These are phyloP conservation scores for Crossaster papposus DNA, from an alignment of 53 echinoderm and acorn worm genomes.

Conservation along the genomic window DNA sequence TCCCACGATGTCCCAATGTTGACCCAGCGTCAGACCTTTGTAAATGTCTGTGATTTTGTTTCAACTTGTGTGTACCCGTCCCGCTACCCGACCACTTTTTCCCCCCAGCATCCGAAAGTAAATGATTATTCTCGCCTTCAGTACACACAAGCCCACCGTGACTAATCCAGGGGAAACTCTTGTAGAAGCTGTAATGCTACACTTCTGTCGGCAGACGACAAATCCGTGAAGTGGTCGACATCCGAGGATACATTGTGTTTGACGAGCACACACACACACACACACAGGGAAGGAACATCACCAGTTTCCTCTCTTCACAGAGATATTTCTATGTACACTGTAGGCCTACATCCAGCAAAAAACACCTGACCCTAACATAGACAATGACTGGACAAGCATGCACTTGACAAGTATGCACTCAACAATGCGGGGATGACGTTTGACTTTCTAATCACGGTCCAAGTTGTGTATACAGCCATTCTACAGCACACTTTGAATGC, in stretches of 20 bases:
- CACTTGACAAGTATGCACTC: background rate
- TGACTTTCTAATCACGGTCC: constrained; percentile 34
- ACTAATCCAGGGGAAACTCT: constrained; percentile 39
- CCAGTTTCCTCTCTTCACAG: constrained; percentile 5
- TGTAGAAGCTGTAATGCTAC: constrained; percentile 6
- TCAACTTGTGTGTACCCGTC: constrained; percentile 47
- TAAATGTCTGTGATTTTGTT: constrained; percentile 44
- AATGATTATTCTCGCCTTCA: constrained; percentile 42
- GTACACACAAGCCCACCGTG: constrained; percentile 38
- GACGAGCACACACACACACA: background rate
- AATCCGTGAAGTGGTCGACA: constrained; percentile 31
- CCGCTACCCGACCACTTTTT: constrained; percentile 25
- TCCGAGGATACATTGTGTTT: constrained; percentile 13
- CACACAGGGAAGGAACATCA: background rate
- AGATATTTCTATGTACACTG: background rate
- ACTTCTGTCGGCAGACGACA: constrained; percentile 29
- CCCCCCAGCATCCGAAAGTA: constrained; percentile 20
- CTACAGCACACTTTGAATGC: background rate
- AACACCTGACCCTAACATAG: background rate
- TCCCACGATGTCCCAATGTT: constrained; percentile 31
- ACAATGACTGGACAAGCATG: constrained; percentile 8
- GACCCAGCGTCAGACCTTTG: constrained; percentile 14
- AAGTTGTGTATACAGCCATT: background rate
- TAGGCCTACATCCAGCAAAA: constrained; percentile 2
- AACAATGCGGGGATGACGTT: background rate